phyloP scores from a whole-genome alignment of 2,888 invertebrate species.

The Calliopum simillimum region DNA sequence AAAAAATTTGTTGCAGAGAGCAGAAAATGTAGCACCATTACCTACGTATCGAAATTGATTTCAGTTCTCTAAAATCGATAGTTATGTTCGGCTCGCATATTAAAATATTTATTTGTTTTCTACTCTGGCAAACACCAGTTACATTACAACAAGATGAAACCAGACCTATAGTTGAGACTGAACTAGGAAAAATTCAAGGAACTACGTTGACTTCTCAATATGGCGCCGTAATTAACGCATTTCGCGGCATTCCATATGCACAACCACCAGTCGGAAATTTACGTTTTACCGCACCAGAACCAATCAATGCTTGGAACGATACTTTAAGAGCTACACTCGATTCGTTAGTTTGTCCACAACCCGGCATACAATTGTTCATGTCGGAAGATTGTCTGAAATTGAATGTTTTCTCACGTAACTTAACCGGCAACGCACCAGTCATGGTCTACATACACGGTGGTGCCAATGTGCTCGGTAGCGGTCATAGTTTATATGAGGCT shows the following conservation, averaged over 20 bases:
- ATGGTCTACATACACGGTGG: conserved; percentile 62
- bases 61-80: no score
- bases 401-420: conserved; percentile 71
- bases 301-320: conserved; percentile 59
- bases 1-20: no score
- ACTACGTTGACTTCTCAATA: conserved; percentile 64
- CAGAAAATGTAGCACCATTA: no score
- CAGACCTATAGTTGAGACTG: conserved; percentile 47
- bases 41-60: no score
- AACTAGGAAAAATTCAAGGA: conserved; percentile 66
- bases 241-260: conserved; percentile 68
- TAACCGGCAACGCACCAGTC: conserved; percentile 49
- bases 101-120: no score
- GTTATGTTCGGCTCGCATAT: no score
- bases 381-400: conserved; percentile 76
- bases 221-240: conserved; percentile 66
- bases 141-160: neutral
- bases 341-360: conserved; percentile 63
- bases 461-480: conserved; percentile 55
- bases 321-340: conserved; percentile 65
- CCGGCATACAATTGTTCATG: conserved; percentile 51
- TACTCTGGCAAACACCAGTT: no score
- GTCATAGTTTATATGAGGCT: conserved; percentile 54
- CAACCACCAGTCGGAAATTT: conserved; percentile 65
- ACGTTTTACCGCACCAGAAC: conserved; percentile 65